These are phyloP conservation scores for Athene cunicularia DNA, from an alignment of 2,113 vertebrate genomes.

Conservation along the genomic window DNA sequence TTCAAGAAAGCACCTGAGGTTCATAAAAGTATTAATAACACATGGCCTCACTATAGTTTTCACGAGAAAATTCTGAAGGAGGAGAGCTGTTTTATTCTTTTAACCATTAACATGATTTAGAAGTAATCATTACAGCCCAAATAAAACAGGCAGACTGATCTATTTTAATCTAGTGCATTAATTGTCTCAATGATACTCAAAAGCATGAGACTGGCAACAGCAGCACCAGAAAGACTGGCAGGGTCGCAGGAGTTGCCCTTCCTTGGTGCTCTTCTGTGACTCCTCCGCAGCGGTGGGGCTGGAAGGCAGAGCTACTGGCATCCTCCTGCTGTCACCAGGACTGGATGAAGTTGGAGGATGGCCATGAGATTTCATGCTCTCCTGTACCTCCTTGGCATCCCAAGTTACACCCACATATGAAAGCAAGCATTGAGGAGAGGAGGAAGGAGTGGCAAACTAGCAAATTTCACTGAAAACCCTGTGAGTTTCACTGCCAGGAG, in stretches of 20 bases:
- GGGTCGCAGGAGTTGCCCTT: not conserved
- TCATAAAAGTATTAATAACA: not conserved
- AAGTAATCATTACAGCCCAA: not conserved
- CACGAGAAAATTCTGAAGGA: not conserved
- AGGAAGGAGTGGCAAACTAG: not conserved
- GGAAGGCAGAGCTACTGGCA: not conserved
- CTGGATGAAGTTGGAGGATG: not conserved
- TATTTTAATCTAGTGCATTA: not conserved
- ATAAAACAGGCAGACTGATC: not conserved
- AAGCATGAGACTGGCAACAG: not conserved
- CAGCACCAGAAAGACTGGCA: not conserved
- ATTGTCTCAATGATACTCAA: not conserved
- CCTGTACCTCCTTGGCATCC: not conserved
- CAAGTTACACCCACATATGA: not conserved
- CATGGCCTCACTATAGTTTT: not conserved
- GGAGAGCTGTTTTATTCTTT: not conserved
- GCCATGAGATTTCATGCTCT: not conserved
- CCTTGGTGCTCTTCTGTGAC: not conserved
- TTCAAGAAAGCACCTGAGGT: not conserved
- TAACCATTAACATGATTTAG: not conserved
- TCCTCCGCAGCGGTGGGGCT: not conserved
- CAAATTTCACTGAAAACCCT: not conserved
- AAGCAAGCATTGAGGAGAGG: not conserved
- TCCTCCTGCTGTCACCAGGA: not conserved
- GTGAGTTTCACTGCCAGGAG: rapidly evolving